Conservation (phyloP, 1,140 invertebrate genomes). For the Habropoda laboriosa region DNA sequence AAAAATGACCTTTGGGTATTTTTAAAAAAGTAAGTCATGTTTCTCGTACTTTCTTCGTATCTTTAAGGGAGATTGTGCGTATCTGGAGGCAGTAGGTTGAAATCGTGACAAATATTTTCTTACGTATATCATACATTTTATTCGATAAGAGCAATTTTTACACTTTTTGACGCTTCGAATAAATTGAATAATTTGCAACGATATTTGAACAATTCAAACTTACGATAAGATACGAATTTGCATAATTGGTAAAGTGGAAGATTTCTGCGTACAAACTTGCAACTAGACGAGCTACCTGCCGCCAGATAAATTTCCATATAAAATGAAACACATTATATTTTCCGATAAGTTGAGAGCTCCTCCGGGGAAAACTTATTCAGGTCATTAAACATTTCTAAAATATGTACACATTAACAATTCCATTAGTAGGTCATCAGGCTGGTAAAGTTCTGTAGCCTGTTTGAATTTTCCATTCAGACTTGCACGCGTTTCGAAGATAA, state of each 20-base stretch:
- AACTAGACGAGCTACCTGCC: not conserved
- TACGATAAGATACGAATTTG: not conserved
- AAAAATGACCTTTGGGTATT: not conserved
- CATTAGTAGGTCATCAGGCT: not conserved
- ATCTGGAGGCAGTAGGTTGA: not conserved
- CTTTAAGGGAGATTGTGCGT: not conserved
- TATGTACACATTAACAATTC: conserved; percentile 7
- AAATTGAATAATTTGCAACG: not conserved
- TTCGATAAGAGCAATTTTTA: not conserved
- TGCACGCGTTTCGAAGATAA: not conserved
- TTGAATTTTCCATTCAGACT: not conserved
- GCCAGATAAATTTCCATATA: not conserved
- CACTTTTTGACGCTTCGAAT: not conserved
- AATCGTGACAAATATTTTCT: not conserved
- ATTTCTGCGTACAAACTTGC: not conserved
- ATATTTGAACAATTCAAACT: not conserved
- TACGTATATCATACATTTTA: not conserved
- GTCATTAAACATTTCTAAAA: not conserved
- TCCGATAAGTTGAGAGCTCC: conserved; percentile 1
- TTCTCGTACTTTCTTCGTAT: not conserved
- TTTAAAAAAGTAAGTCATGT: not conserved
- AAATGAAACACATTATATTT: conserved; percentile 10
- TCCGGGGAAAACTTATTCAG: not conserved
- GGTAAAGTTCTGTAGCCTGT: not conserved
- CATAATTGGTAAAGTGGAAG: not conserved